Evolutionary conservation across 2,797 vertebrate genomes (phyloP).

Genomic region (Pseudochirops cupreus): DNA sequence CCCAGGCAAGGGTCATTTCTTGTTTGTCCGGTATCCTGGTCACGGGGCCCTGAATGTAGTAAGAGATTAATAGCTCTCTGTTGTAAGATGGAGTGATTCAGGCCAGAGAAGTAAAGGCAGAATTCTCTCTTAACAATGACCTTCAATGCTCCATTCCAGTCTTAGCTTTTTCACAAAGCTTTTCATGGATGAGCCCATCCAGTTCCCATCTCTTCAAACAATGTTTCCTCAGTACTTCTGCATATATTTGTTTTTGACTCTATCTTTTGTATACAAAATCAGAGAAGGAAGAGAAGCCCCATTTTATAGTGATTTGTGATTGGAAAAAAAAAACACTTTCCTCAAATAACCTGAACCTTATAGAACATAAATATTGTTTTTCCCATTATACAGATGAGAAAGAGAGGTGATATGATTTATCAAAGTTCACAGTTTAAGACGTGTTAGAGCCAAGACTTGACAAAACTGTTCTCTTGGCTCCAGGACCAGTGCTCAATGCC

Average conservation of each 20-base stretch:
- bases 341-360: neutral
- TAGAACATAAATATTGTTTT: neutral
- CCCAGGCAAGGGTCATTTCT: neutral
- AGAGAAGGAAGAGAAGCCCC: neutral
- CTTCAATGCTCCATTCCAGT: conserved; percentile 1
- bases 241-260: neutral
- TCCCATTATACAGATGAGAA: neutral
- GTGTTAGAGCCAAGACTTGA: neutral
- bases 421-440: neutral
- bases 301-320: neutral
- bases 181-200: neutral
- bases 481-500: neutral
- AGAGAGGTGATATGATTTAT: neutral
- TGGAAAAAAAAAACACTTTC: neutral
- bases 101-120: neutral
- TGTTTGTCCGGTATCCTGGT: neutral
- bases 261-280: neutral
- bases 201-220: neutral
- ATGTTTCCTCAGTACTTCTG: neutral
- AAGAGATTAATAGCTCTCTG: neutral
- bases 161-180: neutral
- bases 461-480: neutral
- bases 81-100: neutral
- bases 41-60: neutral
- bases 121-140: neutral